Evolutionary conservation across 2,113 vertebrate species (phyloP).

Genomic region (Scopus umbretta): DNA sequence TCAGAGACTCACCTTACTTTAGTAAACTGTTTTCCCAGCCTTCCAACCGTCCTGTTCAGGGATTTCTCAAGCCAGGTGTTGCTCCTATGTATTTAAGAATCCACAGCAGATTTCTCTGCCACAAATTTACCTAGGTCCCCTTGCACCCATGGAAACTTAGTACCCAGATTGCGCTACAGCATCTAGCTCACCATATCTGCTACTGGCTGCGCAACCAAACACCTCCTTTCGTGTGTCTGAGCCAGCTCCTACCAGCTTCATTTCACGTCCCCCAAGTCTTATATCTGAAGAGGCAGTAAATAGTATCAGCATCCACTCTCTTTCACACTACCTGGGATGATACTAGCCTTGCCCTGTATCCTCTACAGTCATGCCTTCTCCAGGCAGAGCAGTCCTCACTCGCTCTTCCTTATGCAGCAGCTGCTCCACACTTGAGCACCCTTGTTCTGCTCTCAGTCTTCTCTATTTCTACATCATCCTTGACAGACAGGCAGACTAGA

Average conservation of each 20-base stretch:
- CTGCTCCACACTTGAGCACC: not conserved
- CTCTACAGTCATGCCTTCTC: not conserved
- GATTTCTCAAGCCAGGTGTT: not conserved
- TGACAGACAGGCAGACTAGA: not conserved
- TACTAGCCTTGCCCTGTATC: not conserved
- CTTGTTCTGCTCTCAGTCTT: not conserved
- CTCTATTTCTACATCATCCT: not conserved
- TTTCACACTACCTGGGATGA: not conserved
- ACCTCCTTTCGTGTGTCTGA: not conserved
- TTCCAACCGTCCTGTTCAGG: not conserved
- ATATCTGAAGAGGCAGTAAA: not conserved
- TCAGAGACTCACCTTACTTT: too few species aligned
- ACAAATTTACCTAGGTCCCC: not conserved
- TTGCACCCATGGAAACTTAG: accelerated
- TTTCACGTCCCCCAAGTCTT: too few species aligned
- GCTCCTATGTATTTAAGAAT: not conserved
- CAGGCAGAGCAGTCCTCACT: not conserved
- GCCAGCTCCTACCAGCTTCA: not conserved
- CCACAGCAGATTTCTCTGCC: not conserved
- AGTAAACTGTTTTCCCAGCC: not conserved
- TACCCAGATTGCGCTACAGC: not conserved
- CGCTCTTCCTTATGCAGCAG: not conserved
- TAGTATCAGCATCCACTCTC: accelerated
- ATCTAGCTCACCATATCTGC: not conserved
- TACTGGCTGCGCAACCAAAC: not conserved